Base-by-base conservation (phyloP, 2,888 invertebrate species). In the Leptopilina myrica region DNA sequence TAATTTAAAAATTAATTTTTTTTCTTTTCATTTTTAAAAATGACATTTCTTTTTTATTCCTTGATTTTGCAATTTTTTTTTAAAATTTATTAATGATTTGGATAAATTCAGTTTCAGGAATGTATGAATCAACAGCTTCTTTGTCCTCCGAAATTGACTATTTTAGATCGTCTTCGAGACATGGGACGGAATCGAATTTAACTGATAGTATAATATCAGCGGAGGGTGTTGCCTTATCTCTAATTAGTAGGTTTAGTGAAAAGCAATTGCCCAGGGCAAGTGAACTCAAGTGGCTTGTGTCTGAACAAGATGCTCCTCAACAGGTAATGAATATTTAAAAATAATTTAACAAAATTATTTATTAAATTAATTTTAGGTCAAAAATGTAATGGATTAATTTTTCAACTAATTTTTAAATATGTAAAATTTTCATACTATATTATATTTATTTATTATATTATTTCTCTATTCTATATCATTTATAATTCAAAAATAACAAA, bases 251-350 rank as follows among this genome's bases (percentile, higher is more conserved):
- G 89, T 96, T 97, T 89, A 95, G 94, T 81, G 95, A 96, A 85
- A 95, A 95, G 86, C 95, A 95, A 88, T 92, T 96, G 76, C 96
- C 97, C 0, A 94, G 95, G 84, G 96, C 96, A 4, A 95, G 95
- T 0, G 96, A 96, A 86, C 91, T 97, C 62, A 94, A 95, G 86
- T 97, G 97, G 96, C 92, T 97, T 4, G 96, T 97, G 0, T 95
- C 96, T 0, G 96, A 96, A 86, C 90, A 94, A 87, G 96, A 97
- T 88, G 95, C 95, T 11, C 96, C 96, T 1, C 96, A 97, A 90
- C 93, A 92, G 85, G 93, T 93, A 87, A 79, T 78, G 65, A 46
- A 26, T 75, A 26, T 12, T 76, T 49, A 75, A 12, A 59, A 12
- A 80, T 73, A 49, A 26, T 26, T 26, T 7, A 5, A 5, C 43